Percentiles rank a stretch among this genome's conserved stretches.
phyloP scores from a whole-genome alignment of 2,888 invertebrate genomes.

The Uropetala carovei region DNA sequence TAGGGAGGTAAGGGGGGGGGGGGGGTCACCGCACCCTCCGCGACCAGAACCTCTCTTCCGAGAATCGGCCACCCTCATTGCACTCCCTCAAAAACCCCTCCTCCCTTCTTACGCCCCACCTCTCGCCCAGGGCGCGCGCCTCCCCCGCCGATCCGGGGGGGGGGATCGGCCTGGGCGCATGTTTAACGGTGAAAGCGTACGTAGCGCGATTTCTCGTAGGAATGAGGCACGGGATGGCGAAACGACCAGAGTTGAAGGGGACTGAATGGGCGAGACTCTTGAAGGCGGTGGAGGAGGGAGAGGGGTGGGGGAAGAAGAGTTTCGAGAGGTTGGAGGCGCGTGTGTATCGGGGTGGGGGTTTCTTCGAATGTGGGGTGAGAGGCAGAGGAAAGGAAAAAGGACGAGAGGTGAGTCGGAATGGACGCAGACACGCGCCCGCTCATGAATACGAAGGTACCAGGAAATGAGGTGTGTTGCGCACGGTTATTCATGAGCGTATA shows the following conservation, averaged over 20 bases:
- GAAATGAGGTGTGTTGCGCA: background rate
- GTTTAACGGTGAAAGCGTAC: constrained; percentile 31
- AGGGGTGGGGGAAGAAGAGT: background rate
- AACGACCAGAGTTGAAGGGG: background rate
- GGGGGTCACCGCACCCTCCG: background rate
- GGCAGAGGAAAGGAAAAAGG: background rate
- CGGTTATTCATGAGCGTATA: background rate
- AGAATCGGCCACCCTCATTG: background rate
- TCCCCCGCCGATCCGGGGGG: background rate
- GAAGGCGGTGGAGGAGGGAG: background rate
- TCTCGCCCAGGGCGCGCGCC: background rate
- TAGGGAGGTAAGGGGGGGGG: background rate
- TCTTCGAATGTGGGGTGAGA: background rate
- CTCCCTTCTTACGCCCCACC: too few relatives aligned
- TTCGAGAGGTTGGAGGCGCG: background rate
- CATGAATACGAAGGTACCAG: background rate
- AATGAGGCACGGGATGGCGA: background rate
- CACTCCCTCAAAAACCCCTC: background rate
- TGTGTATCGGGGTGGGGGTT: background rate
- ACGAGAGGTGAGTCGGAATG: background rate
- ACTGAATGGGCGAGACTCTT: background rate
- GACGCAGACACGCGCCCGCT: background rate
- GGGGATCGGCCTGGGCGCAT: background rate
- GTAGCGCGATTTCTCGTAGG: background rate
- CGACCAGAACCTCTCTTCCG: background rate